phyloP scores from a whole-genome alignment of 23 tunicate species.

The Pegea sp. region DNA sequence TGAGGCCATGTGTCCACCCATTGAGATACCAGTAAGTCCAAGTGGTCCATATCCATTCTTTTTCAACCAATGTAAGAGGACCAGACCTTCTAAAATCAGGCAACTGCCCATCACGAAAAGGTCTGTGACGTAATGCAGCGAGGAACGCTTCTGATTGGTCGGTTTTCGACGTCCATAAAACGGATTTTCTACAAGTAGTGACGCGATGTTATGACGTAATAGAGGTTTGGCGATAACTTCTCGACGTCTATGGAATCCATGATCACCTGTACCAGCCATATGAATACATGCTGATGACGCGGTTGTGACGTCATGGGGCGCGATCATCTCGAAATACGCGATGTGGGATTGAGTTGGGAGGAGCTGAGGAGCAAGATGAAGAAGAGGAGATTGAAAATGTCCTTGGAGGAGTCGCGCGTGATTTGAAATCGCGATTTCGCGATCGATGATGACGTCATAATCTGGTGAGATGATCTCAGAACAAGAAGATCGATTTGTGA shows the following conservation, averaged over 20 bases:
- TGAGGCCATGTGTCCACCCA: conserved; percentile 98
- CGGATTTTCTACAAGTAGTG: conserved; percentile 71
- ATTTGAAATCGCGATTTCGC: conserved; percentile 1
- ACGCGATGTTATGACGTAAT: conserved; percentile 29
- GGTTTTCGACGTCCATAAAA: conserved; percentile 84
- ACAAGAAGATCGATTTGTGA: conserved; percentile 37
- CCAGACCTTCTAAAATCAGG: conserved; percentile 60
- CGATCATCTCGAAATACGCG: conserved; percentile 59
- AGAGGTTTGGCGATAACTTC: conserved; percentile 93
- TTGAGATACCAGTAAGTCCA: conserved; percentile 84
- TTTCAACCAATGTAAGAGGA: conserved; percentile 68
- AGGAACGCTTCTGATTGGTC: conserved; percentile 44
- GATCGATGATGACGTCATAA: conserved; percentile 13
- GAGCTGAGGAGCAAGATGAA: conserved; percentile 24
- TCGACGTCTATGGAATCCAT: conserved; percentile 60
- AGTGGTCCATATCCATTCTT: conserved; percentile 54
- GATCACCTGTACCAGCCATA: conserved; percentile 97
- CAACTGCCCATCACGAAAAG: conserved; percentile 70
- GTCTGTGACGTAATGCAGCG: conserved; percentile 59
- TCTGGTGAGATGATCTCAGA: conserved; percentile 13
- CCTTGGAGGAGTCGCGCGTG: conserved; percentile 29
- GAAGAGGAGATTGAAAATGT: conserved; percentile 36
- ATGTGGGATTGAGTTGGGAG: conserved; percentile 27
- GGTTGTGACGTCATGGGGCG: conserved; percentile 10
- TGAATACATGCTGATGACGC: conserved; percentile 61